phyloP scores from a whole-genome alignment of 2,113 vertebrate genomes.

The Oplegnathus fasciatus region DNA sequence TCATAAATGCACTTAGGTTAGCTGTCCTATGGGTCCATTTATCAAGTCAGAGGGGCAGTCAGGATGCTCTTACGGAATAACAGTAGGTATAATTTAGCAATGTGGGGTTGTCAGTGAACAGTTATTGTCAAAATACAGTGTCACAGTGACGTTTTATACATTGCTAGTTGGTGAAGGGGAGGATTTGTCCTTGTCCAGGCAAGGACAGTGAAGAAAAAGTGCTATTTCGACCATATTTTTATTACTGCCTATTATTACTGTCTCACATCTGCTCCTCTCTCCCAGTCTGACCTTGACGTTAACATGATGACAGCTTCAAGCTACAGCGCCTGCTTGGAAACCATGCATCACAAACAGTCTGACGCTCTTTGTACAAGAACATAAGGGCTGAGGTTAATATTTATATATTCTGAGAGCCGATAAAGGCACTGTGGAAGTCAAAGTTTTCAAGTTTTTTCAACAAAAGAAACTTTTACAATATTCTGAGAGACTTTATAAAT shows the following conservation, averaged over 20 bases:
- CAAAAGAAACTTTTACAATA: neutral
- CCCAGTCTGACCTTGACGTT: constrained; percentile 44
- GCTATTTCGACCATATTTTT: constrained; percentile 44
- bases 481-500: constrained; percentile 7
- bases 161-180: constrained; percentile 9
- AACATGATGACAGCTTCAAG: constrained; percentile 19
- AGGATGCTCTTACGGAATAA: constrained; percentile 61
- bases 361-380: neutral
- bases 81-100: constrained; percentile 44
- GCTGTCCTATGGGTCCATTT: constrained; percentile 62
- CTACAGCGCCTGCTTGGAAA: constrained; percentile 38
- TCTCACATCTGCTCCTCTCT: constrained; percentile 32
- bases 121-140: constrained; percentile 50
- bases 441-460: neutral
- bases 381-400: neutral
- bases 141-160: constrained; percentile 28
- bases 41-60: constrained; percentile 35
- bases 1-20: constrained; percentile 71
- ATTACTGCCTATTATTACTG: constrained; percentile 26
- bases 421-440: neutral
- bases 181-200: constrained; percentile 48
- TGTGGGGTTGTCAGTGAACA: constrained; percentile 9
- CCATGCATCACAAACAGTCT: neutral
- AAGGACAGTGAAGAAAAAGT: constrained; percentile 47
- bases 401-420: neutral